These are phyloP conservation scores for Cervus canadensis DNA, from an alignment of 2,113 vertebrate genomes.

Conservation along the genomic window DNA sequence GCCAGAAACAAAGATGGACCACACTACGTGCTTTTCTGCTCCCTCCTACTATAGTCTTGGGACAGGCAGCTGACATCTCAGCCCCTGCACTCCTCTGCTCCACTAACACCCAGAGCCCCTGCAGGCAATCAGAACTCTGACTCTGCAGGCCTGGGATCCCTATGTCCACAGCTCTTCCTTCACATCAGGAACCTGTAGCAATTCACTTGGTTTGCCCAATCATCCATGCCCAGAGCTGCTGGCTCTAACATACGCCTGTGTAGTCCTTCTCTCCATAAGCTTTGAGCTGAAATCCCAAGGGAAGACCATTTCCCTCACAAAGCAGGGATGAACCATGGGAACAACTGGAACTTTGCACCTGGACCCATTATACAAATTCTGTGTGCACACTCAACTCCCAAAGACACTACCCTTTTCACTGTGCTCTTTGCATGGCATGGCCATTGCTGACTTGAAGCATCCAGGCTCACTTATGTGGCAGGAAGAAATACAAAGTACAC, in stretches of 20 bases:
- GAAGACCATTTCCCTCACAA: background rate
- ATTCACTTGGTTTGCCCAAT: background rate
- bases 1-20: background rate
- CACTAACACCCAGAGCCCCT: background rate
- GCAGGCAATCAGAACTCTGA: background rate
- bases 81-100: too few species aligned
- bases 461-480: background rate
- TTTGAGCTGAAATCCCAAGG: background rate
- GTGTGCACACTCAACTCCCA: background rate
- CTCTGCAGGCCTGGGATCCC: background rate
- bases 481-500: background rate
- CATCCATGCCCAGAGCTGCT: background rate
- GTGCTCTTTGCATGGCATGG: background rate
- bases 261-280: background rate
- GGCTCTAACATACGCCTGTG: background rate
- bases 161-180: background rate
- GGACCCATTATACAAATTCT: background rate
- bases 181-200: rapidly evolving
- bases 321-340: background rate
- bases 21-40: too few species aligned
- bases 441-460: background rate
- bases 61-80: background rate
- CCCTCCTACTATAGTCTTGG: background rate
- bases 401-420: background rate
- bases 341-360: background rate